phyloP scores from a whole-genome alignment of 2,797 vertebrate genomes.

The Glossophaga mutica region DNA sequence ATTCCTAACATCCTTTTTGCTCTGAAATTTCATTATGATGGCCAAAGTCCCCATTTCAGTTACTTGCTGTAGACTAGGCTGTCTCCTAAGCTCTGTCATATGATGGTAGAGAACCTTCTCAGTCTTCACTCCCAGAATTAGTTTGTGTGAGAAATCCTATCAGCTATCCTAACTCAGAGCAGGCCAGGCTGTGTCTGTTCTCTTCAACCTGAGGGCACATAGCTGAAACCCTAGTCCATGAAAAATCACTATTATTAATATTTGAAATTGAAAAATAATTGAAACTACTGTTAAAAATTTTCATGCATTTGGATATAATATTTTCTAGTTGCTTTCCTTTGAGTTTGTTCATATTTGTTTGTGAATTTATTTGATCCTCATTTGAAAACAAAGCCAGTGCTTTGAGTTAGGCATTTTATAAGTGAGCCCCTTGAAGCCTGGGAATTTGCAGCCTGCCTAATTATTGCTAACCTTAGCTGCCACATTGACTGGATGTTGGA shows the following conservation, averaged over 20 bases:
- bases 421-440: not conserved
- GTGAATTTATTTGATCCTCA: not conserved
- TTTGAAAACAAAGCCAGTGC: not conserved
- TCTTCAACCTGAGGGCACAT: not conserved
- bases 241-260: not conserved
- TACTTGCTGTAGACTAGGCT: not conserved
- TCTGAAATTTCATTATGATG: not conserved
- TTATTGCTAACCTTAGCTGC: not conserved
- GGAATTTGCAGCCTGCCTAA: not conserved
- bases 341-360: not conserved
- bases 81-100: not conserved
- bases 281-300: constrained; percentile 2
- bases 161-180: not conserved
- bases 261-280: not conserved
- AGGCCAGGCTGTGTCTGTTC: not conserved
- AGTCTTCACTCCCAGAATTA: not conserved
- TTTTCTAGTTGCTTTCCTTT: constrained; percentile 1
- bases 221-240: not conserved
- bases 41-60: not conserved
- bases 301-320: not conserved
- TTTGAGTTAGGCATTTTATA: constrained; percentile 10
- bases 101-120: not conserved
- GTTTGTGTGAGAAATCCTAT: not conserved
- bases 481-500: not conserved
- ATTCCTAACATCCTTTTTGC: constrained; percentile 31